These are phyloP conservation scores for Synodontis membranacea DNA, from an alignment of 2,113 vertebrate genomes.

Conservation along the genomic window DNA sequence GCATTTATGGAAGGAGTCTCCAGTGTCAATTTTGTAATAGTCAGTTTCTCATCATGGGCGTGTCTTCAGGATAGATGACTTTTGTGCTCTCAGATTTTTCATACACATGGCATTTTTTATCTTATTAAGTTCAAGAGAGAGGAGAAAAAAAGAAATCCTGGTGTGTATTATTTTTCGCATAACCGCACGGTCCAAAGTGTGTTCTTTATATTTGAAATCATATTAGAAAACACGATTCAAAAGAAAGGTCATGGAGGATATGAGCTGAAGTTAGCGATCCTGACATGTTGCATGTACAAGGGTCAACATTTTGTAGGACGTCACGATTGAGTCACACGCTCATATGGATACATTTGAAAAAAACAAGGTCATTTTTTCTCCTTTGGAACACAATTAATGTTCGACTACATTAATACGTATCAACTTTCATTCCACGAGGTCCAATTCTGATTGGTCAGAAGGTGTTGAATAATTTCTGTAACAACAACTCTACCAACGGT, in stretches of 20 bases:
- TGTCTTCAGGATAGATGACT: neutral
- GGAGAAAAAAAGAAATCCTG: neutral
- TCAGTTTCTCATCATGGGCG: neutral
- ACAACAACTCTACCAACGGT: too few species aligned
- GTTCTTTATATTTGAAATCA: too few species aligned
- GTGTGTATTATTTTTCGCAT: too few species aligned
- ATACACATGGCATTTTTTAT: neutral
- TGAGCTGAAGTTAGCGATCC: neutral
- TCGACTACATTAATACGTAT: too few species aligned
- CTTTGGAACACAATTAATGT: too few species aligned
- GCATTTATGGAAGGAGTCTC: neutral
- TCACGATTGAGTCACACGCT: neutral
- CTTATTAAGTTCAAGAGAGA: neutral
- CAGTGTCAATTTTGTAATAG: neutral
- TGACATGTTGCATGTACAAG: neutral
- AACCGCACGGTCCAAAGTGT: too few species aligned
- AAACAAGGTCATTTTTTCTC: neutral
- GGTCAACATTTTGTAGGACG: neutral
- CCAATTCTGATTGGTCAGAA: too few species aligned
- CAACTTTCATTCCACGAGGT: too few species aligned
- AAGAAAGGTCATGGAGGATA: neutral
- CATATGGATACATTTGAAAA: neutral
- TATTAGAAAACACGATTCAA: too few species aligned
- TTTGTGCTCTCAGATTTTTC: neutral
- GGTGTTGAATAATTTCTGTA: too few species aligned